Base-by-base conservation (phyloP, 2,113 vertebrate genomes). In the Eulacestoma nigropectus region DNA sequence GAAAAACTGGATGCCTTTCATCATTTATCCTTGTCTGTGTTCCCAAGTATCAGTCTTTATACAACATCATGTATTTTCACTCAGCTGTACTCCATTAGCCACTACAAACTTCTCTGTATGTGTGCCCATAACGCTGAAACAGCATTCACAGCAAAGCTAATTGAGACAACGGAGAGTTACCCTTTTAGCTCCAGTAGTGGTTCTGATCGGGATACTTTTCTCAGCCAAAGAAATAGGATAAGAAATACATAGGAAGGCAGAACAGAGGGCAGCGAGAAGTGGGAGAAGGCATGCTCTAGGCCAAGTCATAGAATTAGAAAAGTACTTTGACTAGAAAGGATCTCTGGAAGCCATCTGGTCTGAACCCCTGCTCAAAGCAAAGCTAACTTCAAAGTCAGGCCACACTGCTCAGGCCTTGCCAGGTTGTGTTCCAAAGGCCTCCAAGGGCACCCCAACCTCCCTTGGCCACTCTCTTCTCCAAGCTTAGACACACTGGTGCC, bases 1-100 rank as follows among this genome's bases (percentile, higher is more conserved):
- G 84, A 91, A 87, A 94, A 90, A 74, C 9, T 52, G 21, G 13
- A 50, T 80, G 63, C 9, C 22, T 96, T 93, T 91, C 80, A 84
- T 91, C 29, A 82, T 86, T 75, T 84, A 90, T n/a, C 39, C 27
- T 75, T 87, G 68, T 52, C 25, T 33, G 33, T 42, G 65, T 67
- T 96, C 37, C 53, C 57, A 57, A 82, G 21, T 84, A 85, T 85
- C 57, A 49, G 29, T 50, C 87, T 85, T 76, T 50, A 62, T 33
- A 47, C 29, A 95, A 41, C 46, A 87, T 15, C 46, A 79, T 21
- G 26, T 70, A 64, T 94, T 93, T 94, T 92, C 60, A 73, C 27
- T 90, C 91, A 94, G 55, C 77, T 92, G 37, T 82, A 90, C 94
- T 90, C 87, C 76, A 93, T 93, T 95, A 97, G 18, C 35, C 62